Conservation (phyloP, 2,797 vertebrate genomes). For the Bradypodion ventrale region DNA sequence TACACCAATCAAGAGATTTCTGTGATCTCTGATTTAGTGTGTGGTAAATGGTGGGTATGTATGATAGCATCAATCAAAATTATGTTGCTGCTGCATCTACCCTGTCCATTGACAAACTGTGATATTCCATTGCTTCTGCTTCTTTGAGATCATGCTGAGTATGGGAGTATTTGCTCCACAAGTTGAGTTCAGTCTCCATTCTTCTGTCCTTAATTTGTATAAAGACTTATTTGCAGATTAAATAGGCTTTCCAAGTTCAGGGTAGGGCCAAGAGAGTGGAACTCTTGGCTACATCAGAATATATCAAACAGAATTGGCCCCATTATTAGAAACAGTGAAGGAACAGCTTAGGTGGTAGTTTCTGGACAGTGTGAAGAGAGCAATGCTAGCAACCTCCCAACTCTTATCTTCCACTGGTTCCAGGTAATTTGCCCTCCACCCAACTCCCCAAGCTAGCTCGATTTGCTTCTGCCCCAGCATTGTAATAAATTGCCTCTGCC, state of each 20-base stretch:
- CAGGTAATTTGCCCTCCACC: background rate
- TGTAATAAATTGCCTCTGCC: background rate
- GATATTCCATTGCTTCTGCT: background rate
- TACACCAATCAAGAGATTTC: too few relatives aligned
- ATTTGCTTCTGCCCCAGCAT: background rate
- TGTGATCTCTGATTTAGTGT: too few relatives aligned
- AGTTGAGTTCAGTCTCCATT: fast-evolving
- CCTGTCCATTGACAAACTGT: background rate
- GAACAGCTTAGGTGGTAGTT: background rate
- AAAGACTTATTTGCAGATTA: background rate
- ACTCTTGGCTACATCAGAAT: background rate
- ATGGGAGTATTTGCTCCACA: background rate
- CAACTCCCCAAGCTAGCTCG: background rate
- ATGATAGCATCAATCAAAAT: background rate
- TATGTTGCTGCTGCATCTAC: background rate
- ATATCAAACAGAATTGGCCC: background rate
- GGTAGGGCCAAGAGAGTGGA: slow-evolving; percentile 1
- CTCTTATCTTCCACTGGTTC: background rate
- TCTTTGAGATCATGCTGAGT: background rate
- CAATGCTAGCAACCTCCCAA: background rate
- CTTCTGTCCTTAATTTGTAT: background rate
- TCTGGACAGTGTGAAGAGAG: background rate
- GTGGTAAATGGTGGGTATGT: background rate
- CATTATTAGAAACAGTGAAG: background rate
- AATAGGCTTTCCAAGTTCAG: fast-evolving